Base-by-base conservation (phyloP, 2,888 invertebrate species). In the Caenorhabditis macrosperma region DNA sequence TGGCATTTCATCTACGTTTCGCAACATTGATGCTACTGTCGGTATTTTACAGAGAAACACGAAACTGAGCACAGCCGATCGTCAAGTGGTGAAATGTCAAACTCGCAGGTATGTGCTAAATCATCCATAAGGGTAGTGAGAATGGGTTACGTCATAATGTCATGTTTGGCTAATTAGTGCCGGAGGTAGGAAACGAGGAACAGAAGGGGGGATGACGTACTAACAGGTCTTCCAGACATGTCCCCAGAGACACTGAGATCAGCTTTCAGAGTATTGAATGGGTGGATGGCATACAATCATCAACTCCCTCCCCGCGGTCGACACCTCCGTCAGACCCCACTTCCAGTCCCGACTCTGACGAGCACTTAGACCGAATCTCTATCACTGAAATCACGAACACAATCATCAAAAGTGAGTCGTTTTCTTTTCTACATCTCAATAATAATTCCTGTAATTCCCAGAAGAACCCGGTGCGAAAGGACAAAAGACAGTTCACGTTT, bases 401-500 rank as follows among this genome's bases (percentile, higher is more conserved):
- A 5, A 48, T 74, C 7, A 38, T 33, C 5, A 80, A 76, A 71
- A 64, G 79, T 80, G 26, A 61, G 72, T 48, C n/a, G n/a, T n/a
- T n/a, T 46, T 61, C 35, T 6, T 33, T 38, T 60, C 24, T 28
- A 7, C 38, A 15, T 2, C 28, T 22, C 15, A 9, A 5, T 38
- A 38, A 10, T 38, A 3, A 12, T 20, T 60, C n/a, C 35, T 24
- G 30, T 1, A 26, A n/a, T 5, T 71, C 71, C 30, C 55, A 67
- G 61, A 59, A 77, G 77, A 72, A 63, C 33, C 74, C 1, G 69
- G 59, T 20, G 17, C 44, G 9, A 80, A 80, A 80, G 64, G 69
- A 44, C 75, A 64, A 41, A 80, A 80, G 48, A 76, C 76, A 22
- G 81, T 85, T 46, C 89, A 90, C 82, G 83, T 86, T 17, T 90